Evolutionary conservation across 1,140 invertebrate genomes (phyloP).

Genomic region (Saccostrea cuccullata): DNA sequence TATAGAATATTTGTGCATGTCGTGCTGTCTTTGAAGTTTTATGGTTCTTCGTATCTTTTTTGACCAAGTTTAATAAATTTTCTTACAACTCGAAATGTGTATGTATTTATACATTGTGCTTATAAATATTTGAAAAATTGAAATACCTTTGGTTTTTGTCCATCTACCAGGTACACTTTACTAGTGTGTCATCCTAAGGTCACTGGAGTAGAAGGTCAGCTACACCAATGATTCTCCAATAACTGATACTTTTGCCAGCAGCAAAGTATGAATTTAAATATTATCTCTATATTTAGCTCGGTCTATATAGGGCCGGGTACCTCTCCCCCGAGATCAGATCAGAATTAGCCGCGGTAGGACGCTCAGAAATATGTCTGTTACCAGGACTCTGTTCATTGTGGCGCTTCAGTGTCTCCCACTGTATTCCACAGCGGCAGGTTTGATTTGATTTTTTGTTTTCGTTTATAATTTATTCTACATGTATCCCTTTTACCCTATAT

Average conservation of each 20-base stretch:
- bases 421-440: not conserved
- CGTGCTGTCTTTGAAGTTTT: no score
- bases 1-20: no score
- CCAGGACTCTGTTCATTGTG: not conserved
- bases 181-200: not conserved
- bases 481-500: no score
- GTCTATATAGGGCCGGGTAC: not conserved
- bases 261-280: not conserved
- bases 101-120: no score
- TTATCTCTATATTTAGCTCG: not conserved
- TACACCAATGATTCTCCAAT: not conserved
- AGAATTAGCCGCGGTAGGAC: not conserved
- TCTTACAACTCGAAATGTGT: no score
- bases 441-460: not conserved
- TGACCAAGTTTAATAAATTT: no score
- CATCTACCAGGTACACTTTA: no score
- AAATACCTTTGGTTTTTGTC: no score
- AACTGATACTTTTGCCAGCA: slow-evolving; percentile 11
- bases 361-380: not conserved
- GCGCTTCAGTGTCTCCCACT: not conserved
- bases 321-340: not conserved
- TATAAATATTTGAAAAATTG: no score
- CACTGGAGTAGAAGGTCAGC: not conserved
- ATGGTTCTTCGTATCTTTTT: no score
- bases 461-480: not conserved